These are phyloP conservation scores for Apotomis capreana DNA, from an alignment of 2,888 invertebrate species.

Conservation along the genomic window DNA sequence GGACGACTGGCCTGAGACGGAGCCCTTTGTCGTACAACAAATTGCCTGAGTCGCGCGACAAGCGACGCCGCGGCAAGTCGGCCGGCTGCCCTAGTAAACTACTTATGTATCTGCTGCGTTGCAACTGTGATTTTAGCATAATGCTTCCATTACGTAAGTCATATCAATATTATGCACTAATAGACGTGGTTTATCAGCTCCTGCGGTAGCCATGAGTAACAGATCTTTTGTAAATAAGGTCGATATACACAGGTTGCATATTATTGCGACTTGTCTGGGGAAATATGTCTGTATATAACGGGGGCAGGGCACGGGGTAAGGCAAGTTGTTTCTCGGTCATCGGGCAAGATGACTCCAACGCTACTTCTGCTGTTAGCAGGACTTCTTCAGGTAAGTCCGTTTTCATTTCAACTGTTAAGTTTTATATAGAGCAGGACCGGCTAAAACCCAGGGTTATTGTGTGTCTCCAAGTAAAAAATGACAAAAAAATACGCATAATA, in stretches of 20 bases:
- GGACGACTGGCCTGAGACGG: no score
- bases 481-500: no score
- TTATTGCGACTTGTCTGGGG: slow-evolving; percentile 55
- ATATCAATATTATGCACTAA: slow-evolving; percentile 2
- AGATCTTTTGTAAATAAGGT: slow-evolving; percentile 39
- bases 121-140: slow-evolving; percentile 22
- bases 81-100: not conserved
- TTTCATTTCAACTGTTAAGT: not conserved
- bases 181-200: slow-evolving; percentile 35
- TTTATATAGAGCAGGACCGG: not conserved
- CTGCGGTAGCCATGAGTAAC: slow-evolving; percentile 15
- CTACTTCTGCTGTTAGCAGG: slow-evolving; percentile 59
- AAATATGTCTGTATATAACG: slow-evolving; percentile 68
- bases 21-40: no score
- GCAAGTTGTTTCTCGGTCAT: slow-evolving; percentile 57
- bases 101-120: not conserved
- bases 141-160: slow-evolving; percentile 13
- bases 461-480: no score
- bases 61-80: no score
- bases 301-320: slow-evolving; percentile 42
- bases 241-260: slow-evolving; percentile 49
- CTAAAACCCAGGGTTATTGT: not conserved
- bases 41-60: no score
- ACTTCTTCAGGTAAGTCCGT: slow-evolving; percentile 59
- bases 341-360: slow-evolving; percentile 59